phyloP scores from a whole-genome alignment of 2,888 invertebrate genomes.

The Syrphus vitripennis region DNA sequence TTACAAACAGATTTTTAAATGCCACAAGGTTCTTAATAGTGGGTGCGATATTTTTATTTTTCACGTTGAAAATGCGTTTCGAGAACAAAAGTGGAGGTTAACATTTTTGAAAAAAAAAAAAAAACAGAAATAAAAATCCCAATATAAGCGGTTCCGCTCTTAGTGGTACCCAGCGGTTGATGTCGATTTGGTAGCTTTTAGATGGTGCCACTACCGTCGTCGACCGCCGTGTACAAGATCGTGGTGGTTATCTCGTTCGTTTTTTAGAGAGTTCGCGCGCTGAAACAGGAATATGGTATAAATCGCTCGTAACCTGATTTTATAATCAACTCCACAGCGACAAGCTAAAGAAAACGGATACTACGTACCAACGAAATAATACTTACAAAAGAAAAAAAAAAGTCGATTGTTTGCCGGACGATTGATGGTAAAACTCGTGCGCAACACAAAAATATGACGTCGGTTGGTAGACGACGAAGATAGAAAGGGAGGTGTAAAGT shows the following conservation, averaged over 20 bases:
- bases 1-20: constrained; percentile 44
- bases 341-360: constrained; percentile 47
- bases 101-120: constrained; percentile 15
- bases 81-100: constrained; percentile 30
- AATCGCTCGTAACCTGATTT: constrained; percentile 40
- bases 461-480: neutral
- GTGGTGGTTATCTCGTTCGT: constrained; percentile 28
- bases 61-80: constrained; percentile 39
- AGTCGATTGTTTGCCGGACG: neutral
- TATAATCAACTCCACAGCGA: constrained; percentile 2
- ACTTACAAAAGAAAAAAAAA: neutral
- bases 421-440: constrained; percentile 32
- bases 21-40: constrained; percentile 54
- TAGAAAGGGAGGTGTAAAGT: neutral
- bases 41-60: constrained; percentile 46
- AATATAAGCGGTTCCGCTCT: neutral
- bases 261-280: constrained; percentile 39
- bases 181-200: constrained; percentile 25
- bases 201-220: constrained; percentile 15
- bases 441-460: constrained; percentile 31
- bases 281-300: constrained; percentile 30
- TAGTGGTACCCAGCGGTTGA: constrained; percentile 10
- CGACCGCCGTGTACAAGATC: constrained; percentile 31
- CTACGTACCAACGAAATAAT: constrained; percentile 11
- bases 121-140: constrained; percentile 27